Evolutionary conservation across 2,888 invertebrate species (phyloP).

Genomic region (Limnephilus rhombicus): DNA sequence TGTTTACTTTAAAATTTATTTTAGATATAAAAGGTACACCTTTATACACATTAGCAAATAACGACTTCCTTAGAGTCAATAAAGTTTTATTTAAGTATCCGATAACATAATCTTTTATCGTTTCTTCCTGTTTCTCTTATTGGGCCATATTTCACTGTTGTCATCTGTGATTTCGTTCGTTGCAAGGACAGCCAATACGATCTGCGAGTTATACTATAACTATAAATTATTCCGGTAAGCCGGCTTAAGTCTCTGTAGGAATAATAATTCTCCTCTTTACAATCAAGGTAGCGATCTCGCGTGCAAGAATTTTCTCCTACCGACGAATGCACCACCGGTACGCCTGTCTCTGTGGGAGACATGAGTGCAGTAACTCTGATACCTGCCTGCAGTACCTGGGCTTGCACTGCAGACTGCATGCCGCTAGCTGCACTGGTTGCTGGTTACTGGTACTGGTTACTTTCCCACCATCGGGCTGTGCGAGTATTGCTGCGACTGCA

Average conservation of each 20-base stretch:
- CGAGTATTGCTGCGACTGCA: background rate
- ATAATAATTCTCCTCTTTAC: background rate
- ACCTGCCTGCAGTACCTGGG: background rate
- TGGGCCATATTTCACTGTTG: background rate
- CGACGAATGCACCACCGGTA: background rate
- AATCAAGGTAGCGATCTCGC: background rate
- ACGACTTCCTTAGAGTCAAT: background rate
- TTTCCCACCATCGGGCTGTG: background rate
- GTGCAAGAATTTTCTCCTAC: constrained; percentile 1
- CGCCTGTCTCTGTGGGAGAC: background rate
- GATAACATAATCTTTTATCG: background rate
- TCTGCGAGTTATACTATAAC: background rate
- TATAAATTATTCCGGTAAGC: background rate
- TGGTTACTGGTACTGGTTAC: background rate
- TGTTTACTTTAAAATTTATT: background rate
- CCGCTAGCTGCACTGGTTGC: background rate
- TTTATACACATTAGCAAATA: background rate
- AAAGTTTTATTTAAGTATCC: background rate
- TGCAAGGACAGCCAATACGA: background rate
- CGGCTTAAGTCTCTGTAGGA: background rate
- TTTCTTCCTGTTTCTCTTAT: background rate
- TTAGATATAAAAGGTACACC: background rate
- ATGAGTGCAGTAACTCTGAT: background rate
- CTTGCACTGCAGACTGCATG: background rate
- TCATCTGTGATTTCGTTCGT: background rate